Percentiles rank a stretch among this genome's conserved stretches.
Conservation (phyloP, 2,113 vertebrate genomes). For the Seriola dumerili region DNA sequence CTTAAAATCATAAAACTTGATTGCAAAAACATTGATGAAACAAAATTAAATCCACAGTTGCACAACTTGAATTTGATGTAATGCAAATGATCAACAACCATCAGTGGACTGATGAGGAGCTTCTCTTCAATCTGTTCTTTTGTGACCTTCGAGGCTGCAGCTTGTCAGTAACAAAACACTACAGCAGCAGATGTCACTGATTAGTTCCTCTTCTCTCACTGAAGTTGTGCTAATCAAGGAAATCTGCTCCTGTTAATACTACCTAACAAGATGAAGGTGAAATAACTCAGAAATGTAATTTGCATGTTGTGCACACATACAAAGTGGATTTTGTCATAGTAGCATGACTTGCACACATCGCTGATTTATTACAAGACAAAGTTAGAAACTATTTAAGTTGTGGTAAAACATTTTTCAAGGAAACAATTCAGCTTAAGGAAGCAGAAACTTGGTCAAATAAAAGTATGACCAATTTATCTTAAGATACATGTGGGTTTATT, state of each 20-base stretch:
- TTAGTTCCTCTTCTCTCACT: neutral
- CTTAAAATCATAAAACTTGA: neutral
- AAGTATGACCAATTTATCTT: neutral
- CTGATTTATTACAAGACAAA: neutral
- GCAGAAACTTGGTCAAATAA: no score
- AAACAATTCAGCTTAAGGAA: neutral
- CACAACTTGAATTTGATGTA: neutral
- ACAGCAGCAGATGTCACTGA: neutral
- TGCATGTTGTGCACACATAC: neutral
- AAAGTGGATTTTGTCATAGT: neutral
- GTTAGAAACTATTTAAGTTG: neutral
- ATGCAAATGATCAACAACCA: neutral
- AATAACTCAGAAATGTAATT: neutral
- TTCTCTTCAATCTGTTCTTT: neutral
- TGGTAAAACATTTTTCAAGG: no score
- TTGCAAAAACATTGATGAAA: neutral
- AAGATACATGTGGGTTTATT: neutral
- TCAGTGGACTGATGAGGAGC: neutral
- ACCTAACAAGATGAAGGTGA: neutral
- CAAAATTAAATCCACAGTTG: neutral
- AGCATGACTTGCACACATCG: neutral
- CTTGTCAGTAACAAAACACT: conserved; percentile 1
- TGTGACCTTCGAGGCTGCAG: neutral
- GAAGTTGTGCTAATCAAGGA: neutral
- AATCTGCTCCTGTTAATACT: neutral